Evolutionary conservation across 2,113 vertebrate genomes (phyloP), one percentile per base, ranked within the genome.

Genomic region (Catharus bicknelli): DNA sequence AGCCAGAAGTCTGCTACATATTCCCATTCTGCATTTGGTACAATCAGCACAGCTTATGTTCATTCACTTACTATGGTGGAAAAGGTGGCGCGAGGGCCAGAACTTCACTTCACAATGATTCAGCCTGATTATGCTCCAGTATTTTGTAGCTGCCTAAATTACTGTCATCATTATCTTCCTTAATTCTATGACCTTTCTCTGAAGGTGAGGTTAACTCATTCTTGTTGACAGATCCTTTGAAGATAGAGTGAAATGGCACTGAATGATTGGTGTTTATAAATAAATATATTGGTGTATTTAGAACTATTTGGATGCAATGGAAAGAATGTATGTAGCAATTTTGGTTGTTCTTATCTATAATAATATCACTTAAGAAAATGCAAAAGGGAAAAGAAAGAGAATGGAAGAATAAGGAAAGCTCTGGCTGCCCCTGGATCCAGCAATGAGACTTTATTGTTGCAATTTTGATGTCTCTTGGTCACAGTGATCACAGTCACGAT

Each of bases 401-500:
- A 29, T 34, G 8, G 16, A 74, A 23, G 18, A 7, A 29, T 48
- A 48, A 57, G 30, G 16, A 66, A 57, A 30, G 3, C 13, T 57
- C 20, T 42, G 20, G 26, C 42, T 42, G 25, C 1, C 43, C 8
- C 25, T 25, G 25, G 29, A 75, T 25, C 51, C 19, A 50, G 34
- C 1, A 3, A 25, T 30, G 30, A 66, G 34, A 42, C 5, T 42
- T 64, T 5, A 20, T 30, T 30, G 3, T 34, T 57, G 34, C 25
- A 58, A 16, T 42, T 75, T 58, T 66, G 15, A 20, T 25, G 13
- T 25, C 43, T 66, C 4, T 50, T 66, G 6, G 11, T 57, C 1
- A 0, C 50, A 75, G 19, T 57, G 42, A 48, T 34, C 42, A n/a
- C 15, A 64, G 29, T 20, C 2, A 0, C 48, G 10, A 29, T 48